Base-by-base conservation (phyloP, 2,797 vertebrate species). In the Spheniscus humboldti region DNA sequence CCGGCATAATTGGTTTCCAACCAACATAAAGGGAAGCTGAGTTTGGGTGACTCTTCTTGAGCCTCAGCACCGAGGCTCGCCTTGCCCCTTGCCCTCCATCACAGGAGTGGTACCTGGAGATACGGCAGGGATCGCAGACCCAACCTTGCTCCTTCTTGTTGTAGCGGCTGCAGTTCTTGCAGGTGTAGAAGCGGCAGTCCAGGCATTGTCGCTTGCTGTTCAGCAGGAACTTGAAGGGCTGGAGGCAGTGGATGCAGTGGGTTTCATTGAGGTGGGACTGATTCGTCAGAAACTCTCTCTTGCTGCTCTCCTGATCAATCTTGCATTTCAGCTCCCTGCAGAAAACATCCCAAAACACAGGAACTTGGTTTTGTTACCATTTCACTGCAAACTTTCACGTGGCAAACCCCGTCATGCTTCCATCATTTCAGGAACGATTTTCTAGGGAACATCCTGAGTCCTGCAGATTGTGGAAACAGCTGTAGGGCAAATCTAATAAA, bases 61-160 rank as follows among this genome's bases (percentile, higher is more conserved):
- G 59, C 24, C 28, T 33, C 47, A 14, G 19, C 11, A 35, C 35
- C 0, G 0, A 45, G 59, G 31, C 4, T 57, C 0, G 1, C 28
- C 27, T 45, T 17, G 43, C 16, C 41, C 39, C 55, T 84, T 3
- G 3, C 48, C 50, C 35, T 72, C 53, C 15, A 2, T 16, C 1
- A 0, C 23, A 28, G 43, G 18, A 75, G 35, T 2, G 6, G 94
- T 89, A 99, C 99, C 99, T 98, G 98, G 98, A 98, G 97, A 99
- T 98, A 86, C 98, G 98, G 94, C 99, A 99, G 92, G 99, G 98
- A 93, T 99, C 98, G 0, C 99, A 99, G 86, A 99, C 99, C 99
- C 99, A 99, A 96, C 98, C 98, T 18, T 98, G 98, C 78, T 99
- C 99, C 97, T 99, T 99, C 39, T 98, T 99, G 98, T 98, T 99